Evolutionary conservation across 2,888 invertebrate genomes (phyloP).

Genomic region (Drosophila leonis): DNA sequence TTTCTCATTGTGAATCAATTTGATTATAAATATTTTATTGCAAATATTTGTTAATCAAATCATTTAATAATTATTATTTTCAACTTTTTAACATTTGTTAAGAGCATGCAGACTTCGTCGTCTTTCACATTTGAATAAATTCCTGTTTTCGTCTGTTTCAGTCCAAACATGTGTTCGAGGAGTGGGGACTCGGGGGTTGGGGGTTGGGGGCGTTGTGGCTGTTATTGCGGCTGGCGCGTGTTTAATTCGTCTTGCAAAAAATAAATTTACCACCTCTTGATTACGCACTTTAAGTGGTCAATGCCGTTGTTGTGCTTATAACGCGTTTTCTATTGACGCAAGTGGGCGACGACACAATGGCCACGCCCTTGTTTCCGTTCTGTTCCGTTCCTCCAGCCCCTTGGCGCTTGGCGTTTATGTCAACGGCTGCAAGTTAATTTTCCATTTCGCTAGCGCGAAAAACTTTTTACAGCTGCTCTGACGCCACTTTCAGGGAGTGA

Average conservation of each 20-base stretch:
- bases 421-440: slow-evolving; percentile 47
- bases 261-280: slow-evolving; percentile 45
- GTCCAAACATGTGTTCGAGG: neutral
- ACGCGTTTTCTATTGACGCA: slow-evolving; percentile 58
- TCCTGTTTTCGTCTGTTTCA: slow-evolving; percentile 26
- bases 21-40: too few species aligned
- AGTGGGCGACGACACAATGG: slow-evolving; percentile 11
- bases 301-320: slow-evolving; percentile 35
- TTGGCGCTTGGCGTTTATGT: neutral
- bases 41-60: too few species aligned
- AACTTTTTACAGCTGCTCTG: slow-evolving; percentile 25
- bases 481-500: slow-evolving; percentile 17
- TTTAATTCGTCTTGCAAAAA: slow-evolving; percentile 33
- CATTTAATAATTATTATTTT: too few species aligned
- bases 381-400: neutral
- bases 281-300: slow-evolving; percentile 55
- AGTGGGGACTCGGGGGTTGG: neutral
- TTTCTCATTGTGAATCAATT: too few species aligned
- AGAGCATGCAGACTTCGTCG: slow-evolving; percentile 24
- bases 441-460: slow-evolving; percentile 19
- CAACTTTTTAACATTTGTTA: neutral
- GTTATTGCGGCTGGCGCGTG: slow-evolving; percentile 35
- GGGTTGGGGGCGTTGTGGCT: neutral
- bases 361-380: slow-evolving; percentile 31
- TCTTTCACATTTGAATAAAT: neutral